These are phyloP conservation scores for Caenorhabditis sp. DNA, from an alignment of 2,888 invertebrate genomes.

Conservation along the genomic window DNA sequence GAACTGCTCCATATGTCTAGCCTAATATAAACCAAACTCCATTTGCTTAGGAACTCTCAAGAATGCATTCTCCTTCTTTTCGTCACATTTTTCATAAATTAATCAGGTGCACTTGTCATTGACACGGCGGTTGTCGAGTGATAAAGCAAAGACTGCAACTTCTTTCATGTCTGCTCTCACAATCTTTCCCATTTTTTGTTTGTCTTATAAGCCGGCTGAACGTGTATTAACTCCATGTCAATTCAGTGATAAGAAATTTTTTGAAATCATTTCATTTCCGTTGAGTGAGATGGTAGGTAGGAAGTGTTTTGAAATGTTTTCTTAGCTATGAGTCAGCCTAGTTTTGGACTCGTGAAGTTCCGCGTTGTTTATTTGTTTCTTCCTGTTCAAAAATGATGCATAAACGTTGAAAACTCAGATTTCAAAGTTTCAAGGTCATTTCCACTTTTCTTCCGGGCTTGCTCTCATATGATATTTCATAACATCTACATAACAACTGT, in stretches of 20 bases:
- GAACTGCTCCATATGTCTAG: not conserved
- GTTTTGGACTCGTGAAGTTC: too few relatives aligned
- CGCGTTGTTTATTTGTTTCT: too few relatives aligned
- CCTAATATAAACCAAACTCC: too few relatives aligned
- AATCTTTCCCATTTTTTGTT: conserved; percentile 53
- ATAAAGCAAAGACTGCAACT: conserved; percentile 33
- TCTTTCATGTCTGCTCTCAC: conserved; percentile 41
- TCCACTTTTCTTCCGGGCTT: too few relatives aligned
- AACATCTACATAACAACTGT: not conserved
- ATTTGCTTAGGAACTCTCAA: too few relatives aligned
- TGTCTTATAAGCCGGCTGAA: conserved; percentile 12
- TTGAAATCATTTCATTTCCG: conserved; percentile 53
- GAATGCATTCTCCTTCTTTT: not conserved
- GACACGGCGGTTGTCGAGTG: conserved; percentile 32
- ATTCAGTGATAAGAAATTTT: conserved; percentile 41
- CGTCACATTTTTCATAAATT: conserved; percentile 23
- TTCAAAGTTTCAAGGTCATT: too few relatives aligned
- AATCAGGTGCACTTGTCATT: conserved; percentile 53
- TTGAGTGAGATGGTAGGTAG: not conserved
- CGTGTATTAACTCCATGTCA: conserved; percentile 27
- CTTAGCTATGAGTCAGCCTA: not conserved
- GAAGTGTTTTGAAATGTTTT: not conserved
- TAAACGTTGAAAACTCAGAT: too few relatives aligned
- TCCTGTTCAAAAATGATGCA: too few relatives aligned
- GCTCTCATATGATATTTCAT: not conserved